Evolutionary conservation across 2,888 invertebrate species (phyloP).

Genomic region (Catonia carolina): DNA sequence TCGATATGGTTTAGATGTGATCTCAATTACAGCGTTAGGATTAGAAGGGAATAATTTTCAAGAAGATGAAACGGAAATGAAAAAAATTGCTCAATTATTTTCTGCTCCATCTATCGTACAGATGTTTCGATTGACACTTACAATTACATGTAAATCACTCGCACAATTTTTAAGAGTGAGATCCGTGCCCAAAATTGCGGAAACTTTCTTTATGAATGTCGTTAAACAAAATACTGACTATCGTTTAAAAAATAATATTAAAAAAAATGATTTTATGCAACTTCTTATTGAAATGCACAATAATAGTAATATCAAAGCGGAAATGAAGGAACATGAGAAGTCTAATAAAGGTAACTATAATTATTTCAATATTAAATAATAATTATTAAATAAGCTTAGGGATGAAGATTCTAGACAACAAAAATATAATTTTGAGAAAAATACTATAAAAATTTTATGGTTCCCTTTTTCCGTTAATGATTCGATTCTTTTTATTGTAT

Average conservation of each 20-base stretch:
- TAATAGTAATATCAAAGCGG: too few species aligned
- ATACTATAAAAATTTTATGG: too few species aligned
- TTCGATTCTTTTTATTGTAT: too few species aligned
- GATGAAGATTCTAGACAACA: too few species aligned
- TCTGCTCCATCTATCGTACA: constrained; percentile 9
- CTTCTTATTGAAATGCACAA: constrained; percentile 47
- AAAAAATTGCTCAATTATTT: constrained; percentile 30
- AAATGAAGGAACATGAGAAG: too few species aligned
- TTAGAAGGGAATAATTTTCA: constrained; percentile 54
- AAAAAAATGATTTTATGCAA: constrained; percentile 42
- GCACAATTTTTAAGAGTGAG: neutral
- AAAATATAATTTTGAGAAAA: too few species aligned
- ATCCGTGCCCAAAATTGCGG: constrained; percentile 10
- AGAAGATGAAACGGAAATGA: constrained; percentile 50
- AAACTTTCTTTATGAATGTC: constrained; percentile 44
- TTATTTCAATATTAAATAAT: too few species aligned
- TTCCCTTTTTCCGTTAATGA: too few species aligned
- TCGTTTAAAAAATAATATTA: constrained; percentile 26
- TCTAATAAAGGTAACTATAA: too few species aligned
- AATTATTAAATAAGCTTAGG: too few species aligned
- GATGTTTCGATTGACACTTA: neutral
- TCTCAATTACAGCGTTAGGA: constrained; percentile 37
- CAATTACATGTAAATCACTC: neutral
- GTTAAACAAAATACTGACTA: constrained; percentile 26
- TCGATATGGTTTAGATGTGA: constrained; percentile 36